Conservation (phyloP, 2,797 vertebrate genomes). For the Cossypha heuglini region DNA sequence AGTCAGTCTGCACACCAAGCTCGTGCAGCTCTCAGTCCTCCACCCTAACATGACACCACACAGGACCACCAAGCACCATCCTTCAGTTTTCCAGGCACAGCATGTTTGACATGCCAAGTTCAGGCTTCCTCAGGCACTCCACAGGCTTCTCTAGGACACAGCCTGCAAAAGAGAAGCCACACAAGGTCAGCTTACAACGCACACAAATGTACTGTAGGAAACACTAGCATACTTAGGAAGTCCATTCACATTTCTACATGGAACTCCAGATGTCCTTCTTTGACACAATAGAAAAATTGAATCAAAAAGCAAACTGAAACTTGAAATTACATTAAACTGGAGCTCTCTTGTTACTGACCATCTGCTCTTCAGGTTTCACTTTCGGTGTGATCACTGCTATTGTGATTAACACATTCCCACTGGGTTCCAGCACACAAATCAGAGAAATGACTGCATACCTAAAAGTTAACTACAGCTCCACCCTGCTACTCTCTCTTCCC, state of each 20-base stretch:
- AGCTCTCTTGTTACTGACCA: not conserved
- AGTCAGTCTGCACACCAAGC: not conserved
- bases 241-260: not conserved
- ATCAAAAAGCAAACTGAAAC: not conserved
- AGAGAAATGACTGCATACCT: not conserved
- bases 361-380: not conserved
- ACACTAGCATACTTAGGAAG: not conserved
- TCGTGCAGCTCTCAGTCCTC: not conserved
- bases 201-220: not conserved
- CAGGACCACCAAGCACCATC: rapidly evolving
- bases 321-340: not conserved
- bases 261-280: not conserved
- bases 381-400: not conserved
- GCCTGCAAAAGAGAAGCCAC: not conserved
- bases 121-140: not conserved
- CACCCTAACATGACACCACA: not conserved
- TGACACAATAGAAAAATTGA: not conserved
- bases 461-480: not conserved
- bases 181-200: not conserved
- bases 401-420: not conserved
- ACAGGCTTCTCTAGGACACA: not conserved
- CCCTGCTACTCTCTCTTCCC: not conserved
- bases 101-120: rapidly evolving
- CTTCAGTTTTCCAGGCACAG: not conserved
- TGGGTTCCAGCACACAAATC: not conserved